Evolutionary conservation across 2,797 vertebrate genomes (phyloP), one percentile per base, ranked within the genome.

Genomic region (Gila robusta): DNA sequence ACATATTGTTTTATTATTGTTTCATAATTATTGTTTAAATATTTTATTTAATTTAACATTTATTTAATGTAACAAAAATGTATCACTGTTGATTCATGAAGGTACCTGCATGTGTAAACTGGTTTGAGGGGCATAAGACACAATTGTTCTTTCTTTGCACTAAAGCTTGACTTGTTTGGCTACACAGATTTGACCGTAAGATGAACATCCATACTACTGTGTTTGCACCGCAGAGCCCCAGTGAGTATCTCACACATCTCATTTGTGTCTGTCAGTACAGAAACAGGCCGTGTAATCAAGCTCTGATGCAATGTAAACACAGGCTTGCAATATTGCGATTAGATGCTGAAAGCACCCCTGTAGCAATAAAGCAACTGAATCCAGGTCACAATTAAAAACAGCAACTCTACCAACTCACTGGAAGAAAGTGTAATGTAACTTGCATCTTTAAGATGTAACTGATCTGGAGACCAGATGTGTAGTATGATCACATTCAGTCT

Each of bases 281-380:
- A 85, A 82, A 37, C 87, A 83, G 52, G 79, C 47, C 77, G 26
- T 84, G 84, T 87, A 86, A 89, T 82, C 82, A 85, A 90, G 74
- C 32, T 35, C 71, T 35, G 39, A 54, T 6, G 41, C 62, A 87
- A 79, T 86, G 86, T 82, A 87, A 88, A 88, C 87, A 83, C 47
- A 39, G 41, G 28, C 41, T 56, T 26, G 62, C 35, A 37, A 74
- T 89, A 83, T 83, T 66, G 76, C 76, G 83, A 67, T 90, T 79
- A 79, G 59, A 81, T 59, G 28, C 32, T 52, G n/a, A 71, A 67
- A 64, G 32, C 28, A 35, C 26, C 19, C 62, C 17, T 8, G 6
- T 4, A 44, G 64, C 28, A 49, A n/a, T 41, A n/a, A 37, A 76
- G 4, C 41, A n/a, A 19, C 59, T 76, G 56, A 52, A 83, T 83